Evolutionary conservation across 2,888 invertebrate genomes (phyloP), one percentile per base, ranked within the genome.

Genomic region (Chalcosyrphus nemorum): DNA sequence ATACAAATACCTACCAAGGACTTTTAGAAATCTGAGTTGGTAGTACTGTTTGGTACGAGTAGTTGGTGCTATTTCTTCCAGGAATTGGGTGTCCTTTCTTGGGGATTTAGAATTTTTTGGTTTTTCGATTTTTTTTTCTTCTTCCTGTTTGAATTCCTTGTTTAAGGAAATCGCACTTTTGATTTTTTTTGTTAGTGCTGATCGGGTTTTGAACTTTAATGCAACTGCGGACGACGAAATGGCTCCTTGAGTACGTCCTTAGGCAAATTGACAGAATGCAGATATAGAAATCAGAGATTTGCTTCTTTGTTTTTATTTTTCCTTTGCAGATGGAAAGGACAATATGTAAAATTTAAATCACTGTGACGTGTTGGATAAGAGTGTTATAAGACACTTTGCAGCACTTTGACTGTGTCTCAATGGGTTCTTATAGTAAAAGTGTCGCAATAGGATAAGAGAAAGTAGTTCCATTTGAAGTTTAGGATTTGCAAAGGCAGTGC

Each of bases 251-350:
- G 47, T 50, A 35, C 61, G 61, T 66, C 72, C 38, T 72, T 77
- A n/a, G 72, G 84, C 68, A 84, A 80, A 74, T 74, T 70, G 78
- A 84, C 78, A 80, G 80, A 70, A 84, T 84, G 80, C 84, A 80
- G 74, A 84, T 75, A 57, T 35, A 35, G 35, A 56, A 82, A 68
- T 59, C 63, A 27, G 24, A 24, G 35, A 50, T 65, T 52, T 43
- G 1, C 3, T 50, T 32, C 32, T 54, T 38, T 38, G 41, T 11
- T 11, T 35, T 15, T 43, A 7, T 45, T 6, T 24, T 65, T 27
- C 29, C 24, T 19, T 43, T 59, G 6, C 38, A n/a, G 11, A 32
- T 4, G 0, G 35, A n/a, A 17, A 5, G 15, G 38, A 32, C 50
- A 45, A 17, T 70, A 47, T 57, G 2, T 59, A 38, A 13, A 61